A percentile compares a stretch with the other conserved stretches of the same genome.
phyloP scores from a whole-genome alignment of 2,797 vertebrate species.

The Tokudaia muenninki region DNA sequence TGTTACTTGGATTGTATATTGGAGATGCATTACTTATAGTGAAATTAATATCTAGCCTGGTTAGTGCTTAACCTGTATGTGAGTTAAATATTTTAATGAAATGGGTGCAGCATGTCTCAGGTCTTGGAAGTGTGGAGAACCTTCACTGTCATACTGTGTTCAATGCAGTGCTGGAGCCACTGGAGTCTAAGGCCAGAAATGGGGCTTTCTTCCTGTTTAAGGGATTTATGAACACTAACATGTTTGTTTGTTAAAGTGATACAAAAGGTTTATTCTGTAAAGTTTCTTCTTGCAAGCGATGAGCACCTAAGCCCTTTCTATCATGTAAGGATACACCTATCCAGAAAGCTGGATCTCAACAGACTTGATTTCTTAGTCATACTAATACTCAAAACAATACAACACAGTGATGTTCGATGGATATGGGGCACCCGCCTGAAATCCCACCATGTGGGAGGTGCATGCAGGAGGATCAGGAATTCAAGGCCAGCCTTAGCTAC shows the following conservation, averaged over 20 bases:
- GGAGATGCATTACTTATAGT: conserved; percentile 40
- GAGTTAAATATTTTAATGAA: conserved; percentile 23
- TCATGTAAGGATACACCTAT: too few species aligned
- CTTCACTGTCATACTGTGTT: not conserved
- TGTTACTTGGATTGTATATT: conserved; percentile 4
- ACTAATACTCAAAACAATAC: not conserved
- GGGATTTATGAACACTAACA: not conserved
- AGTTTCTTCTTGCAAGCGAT: too few species aligned
- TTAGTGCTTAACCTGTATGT: not conserved
- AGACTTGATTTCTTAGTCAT: not conserved
- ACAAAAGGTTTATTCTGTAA: not conserved
- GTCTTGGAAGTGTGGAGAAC: not conserved
- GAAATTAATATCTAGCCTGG: conserved; percentile 38
- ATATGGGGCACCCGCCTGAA: not conserved
- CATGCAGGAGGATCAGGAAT: not conserved
- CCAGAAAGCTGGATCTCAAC: not conserved
- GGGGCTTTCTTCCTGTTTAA: not conserved
- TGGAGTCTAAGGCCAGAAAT: not conserved
- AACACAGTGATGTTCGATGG: not conserved
- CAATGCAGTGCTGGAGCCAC: not conserved
- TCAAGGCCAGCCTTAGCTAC: not conserved
- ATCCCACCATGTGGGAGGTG: not conserved
- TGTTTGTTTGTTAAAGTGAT: not conserved
- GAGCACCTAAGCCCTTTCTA: not conserved
- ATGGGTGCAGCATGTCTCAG: not conserved